A percentile compares a stretch with the other conserved stretches of the same genome.
Conservation (phyloP, 2,113 vertebrate species). For the Otolemur garnettii region DNA sequence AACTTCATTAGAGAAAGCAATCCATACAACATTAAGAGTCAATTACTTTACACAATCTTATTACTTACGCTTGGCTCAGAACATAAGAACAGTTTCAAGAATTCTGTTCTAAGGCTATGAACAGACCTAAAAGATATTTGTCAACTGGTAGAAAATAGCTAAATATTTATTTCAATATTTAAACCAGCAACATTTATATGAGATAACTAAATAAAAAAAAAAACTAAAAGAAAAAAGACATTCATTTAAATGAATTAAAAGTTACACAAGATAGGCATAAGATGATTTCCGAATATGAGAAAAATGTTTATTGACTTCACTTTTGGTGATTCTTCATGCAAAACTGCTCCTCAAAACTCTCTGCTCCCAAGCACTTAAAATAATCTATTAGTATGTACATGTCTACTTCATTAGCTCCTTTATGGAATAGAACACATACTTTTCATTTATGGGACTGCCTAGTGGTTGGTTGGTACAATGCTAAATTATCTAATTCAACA, state of each 20-base stretch:
- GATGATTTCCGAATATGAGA: constrained; percentile 15
- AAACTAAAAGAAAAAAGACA: constrained; percentile 2
- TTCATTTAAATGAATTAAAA: constrained; percentile 13
- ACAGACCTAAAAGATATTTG: background rate
- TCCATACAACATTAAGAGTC: constrained; percentile 8
- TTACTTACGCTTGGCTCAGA: constrained; percentile 25
- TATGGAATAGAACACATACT: background rate
- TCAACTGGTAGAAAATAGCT: background rate
- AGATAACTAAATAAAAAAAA: constrained; percentile 53
- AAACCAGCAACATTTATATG: background rate
- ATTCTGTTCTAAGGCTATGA: constrained; percentile 28
- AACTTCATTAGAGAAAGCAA: constrained; percentile 70
- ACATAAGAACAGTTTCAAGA: constrained; percentile 26
- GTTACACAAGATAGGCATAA: background rate
- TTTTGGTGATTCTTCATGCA: background rate
- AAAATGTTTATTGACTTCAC: background rate
- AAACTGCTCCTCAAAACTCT: background rate
- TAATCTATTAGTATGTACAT: background rate
- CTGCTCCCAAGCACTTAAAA: background rate
- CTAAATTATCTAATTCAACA: constrained; percentile 14
- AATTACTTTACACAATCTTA: constrained; percentile 46
- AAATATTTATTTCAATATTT: constrained; percentile 20
- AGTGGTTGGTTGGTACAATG: background rate
- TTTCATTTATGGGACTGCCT: background rate
- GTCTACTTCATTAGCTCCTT: background rate